These are phyloP conservation scores for Zaprionus nigranus DNA, from an alignment of 1,140 invertebrate species.

Conservation along the genomic window DNA sequence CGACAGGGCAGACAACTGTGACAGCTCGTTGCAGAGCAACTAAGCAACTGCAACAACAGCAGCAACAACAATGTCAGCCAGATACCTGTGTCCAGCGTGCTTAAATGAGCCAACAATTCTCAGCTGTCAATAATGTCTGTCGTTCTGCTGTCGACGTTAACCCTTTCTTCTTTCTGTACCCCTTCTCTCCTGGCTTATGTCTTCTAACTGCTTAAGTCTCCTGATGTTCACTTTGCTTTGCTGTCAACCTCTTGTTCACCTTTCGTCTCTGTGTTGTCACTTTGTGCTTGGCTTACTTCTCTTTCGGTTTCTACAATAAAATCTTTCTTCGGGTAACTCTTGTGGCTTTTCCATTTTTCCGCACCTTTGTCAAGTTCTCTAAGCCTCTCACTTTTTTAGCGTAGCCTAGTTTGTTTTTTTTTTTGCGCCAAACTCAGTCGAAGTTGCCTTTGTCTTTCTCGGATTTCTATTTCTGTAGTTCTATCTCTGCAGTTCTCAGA, in stretches of 20 bases:
- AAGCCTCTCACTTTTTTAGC: conserved; percentile 4
- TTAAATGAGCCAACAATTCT: conserved; percentile 77
- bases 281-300: not conserved
- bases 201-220: not conserved
- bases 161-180: conserved; percentile 16
- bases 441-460: not conserved
- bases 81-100: conserved; percentile 69
- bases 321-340: not conserved
- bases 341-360: conserved; percentile 5
- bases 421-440: not conserved
- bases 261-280: not conserved
- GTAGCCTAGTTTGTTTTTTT: not conserved
- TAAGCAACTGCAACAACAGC: conserved; percentile 55
- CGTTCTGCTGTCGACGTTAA: conserved; percentile 32
- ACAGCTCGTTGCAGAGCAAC: conserved; percentile 72
- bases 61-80: conserved; percentile 46
- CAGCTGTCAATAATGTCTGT: conserved; percentile 80
- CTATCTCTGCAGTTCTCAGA: not conserved
- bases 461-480: not conserved
- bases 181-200: not conserved
- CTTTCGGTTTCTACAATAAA: not conserved
- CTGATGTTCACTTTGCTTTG: not conserved
- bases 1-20: conserved; percentile 71
- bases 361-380: not conserved
- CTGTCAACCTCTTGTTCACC: conserved; percentile 3